Conservation (phyloP, 2,113 vertebrate species). For the Spilogale gracilis region DNA sequence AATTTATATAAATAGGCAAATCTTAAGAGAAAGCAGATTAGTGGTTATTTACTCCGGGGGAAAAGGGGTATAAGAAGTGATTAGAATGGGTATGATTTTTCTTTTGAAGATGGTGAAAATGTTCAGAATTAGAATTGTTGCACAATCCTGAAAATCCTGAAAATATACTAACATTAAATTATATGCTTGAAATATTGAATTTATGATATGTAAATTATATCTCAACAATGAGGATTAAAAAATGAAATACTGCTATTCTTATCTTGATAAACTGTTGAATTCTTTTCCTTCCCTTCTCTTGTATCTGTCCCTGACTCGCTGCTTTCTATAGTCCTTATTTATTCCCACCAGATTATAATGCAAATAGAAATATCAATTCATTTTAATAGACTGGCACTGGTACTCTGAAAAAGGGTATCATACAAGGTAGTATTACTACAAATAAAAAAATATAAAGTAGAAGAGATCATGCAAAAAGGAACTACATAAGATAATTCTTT, state of each 20-base stretch:
- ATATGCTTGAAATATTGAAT: background rate
- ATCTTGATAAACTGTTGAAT: background rate
- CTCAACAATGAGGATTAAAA: background rate
- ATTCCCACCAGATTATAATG: background rate
- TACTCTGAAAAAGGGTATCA: background rate
- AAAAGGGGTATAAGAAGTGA: background rate
- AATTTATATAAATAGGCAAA: background rate
- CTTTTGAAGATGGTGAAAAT: background rate
- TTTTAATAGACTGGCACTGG: background rate
- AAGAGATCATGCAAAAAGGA: background rate
- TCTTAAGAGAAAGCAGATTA: background rate
- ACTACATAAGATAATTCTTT: background rate
- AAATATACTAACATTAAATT: background rate
- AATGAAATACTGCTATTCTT: background rate
- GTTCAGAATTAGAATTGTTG: background rate
- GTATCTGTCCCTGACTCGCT: background rate
- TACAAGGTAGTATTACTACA: background rate
- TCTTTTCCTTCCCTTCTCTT: background rate
- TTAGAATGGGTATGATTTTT: background rate
- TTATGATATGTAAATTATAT: background rate
- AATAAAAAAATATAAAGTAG: background rate
- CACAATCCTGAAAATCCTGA: conserved; percentile 49
- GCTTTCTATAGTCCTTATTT: background rate
- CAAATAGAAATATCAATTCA: background rate
- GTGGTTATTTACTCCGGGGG: background rate